These are phyloP conservation scores for Pogonomyrmex barbatus DNA, from an alignment of 1,140 invertebrate species.

Conservation along the genomic window DNA sequence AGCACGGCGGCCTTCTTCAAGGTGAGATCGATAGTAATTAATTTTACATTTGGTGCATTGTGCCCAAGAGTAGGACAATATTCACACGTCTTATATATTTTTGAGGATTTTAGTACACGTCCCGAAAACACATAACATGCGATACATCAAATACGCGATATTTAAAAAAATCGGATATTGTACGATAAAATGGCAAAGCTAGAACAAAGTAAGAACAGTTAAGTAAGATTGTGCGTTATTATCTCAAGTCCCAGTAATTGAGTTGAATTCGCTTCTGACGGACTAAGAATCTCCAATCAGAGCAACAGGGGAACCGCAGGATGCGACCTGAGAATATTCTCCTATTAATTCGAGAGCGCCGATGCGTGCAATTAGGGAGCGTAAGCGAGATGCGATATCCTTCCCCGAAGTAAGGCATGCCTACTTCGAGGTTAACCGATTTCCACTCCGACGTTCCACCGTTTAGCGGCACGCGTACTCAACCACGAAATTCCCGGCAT, in stretches of 20 bases:
- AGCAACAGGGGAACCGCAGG: constrained; percentile 31
- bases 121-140: not conserved
- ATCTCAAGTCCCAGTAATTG: constrained; percentile 28
- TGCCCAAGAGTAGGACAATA: not conserved
- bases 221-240: not conserved
- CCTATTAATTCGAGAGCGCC: constrained; percentile 46
- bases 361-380: constrained; percentile 54
- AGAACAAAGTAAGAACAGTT: not conserved
- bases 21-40: constrained; percentile 86
- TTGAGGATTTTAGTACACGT: not conserved
- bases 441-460: constrained; percentile 68
- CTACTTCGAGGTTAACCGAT: constrained; percentile 73
- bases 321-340: constrained; percentile 52
- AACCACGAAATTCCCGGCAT: constrained; percentile 71
- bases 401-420: constrained; percentile 48
- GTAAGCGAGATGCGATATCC: constrained; percentile 35
- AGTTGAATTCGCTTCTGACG: not conserved
- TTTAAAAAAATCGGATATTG: not conserved
- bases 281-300: constrained; percentile 44
- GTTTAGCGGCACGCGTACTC: constrained; percentile 69
- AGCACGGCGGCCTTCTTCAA: constrained; percentile 97
- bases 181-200: not conserved
- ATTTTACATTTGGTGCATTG: constrained; percentile 6
- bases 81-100: not conserved
- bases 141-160: not conserved